Evolutionary conservation across 2,113 vertebrate species (phyloP), one percentile per base, ranked within the genome.

Genomic region (Myotis davidii): DNA sequence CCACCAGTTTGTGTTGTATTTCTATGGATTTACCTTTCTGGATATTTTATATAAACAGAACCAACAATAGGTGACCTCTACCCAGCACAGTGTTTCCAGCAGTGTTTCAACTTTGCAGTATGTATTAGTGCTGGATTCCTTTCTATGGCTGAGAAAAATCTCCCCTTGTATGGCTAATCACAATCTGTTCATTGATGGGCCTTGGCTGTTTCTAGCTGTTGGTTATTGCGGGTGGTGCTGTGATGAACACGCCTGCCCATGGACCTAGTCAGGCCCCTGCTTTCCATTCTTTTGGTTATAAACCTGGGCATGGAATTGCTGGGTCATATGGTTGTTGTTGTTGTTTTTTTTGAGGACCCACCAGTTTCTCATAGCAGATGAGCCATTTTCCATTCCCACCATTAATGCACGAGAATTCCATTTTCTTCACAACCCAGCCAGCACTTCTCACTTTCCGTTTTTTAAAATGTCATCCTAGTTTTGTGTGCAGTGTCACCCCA

Each of bases 201-300:
- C 2, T 16, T 9, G 20, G 56, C 64, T 50, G 3, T 52, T 45
- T 67, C 45, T 7, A 21, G 69, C 20, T 20, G 23, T 13, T 9
- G 72, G 48, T 50, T 48, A 27, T 14, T n/a, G 48, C 37, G 65
- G 23, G 5, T 2, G 50, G 37, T 6, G 29, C 37, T 17, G 6
- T 52, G 83, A 3, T 10, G 54, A 65, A 21, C 56, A 65, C 0
- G 4, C 5, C n/a, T 11, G 14, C 17, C 2, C 27, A 0, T 4
- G 1, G 4, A 52, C 32, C 50, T 42, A 9, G 23, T 29, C 52
- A 45, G 48, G 39, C 27, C 18, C 14, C 87, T 34, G 64, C 4
- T 37, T 69, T 45, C 65, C 54, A n/a, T 70, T 59, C 65, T 52
- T 9, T 4, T n/a, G 48, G 32, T 88, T 73, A 17, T 14, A 42